Percentiles rank a stretch among this genome's conserved stretches.
Evolutionary conservation across 2,888 invertebrate genomes (phyloP).

Genomic region (Cordilura impudica): DNA sequence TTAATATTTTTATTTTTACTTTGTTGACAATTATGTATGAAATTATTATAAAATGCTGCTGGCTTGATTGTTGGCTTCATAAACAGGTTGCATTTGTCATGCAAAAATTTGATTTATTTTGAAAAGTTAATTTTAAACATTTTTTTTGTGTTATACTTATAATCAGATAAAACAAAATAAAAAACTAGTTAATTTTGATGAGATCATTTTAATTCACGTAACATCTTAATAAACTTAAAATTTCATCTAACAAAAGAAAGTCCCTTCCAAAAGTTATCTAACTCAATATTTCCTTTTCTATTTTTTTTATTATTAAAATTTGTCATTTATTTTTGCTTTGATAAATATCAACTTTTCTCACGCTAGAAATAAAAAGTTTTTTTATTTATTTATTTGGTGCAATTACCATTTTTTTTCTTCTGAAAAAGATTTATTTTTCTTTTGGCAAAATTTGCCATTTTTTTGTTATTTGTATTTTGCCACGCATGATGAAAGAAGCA

Average conservation of each 20-base stretch:
- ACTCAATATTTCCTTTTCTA: not conserved
- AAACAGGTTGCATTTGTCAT: constrained; percentile 25
- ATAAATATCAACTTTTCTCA: not conserved
- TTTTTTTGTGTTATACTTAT: not conserved
- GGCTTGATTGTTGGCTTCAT: constrained; percentile 26
- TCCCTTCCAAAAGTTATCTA: not conserved
- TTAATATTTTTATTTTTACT: not conserved
- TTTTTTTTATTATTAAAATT: not conserved
- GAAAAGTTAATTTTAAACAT: not conserved
- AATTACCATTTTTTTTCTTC: not conserved
- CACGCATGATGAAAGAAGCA: constrained; percentile 29
- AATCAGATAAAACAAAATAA: not conserved
- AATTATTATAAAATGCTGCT: constrained; percentile 17
- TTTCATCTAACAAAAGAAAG: no score
- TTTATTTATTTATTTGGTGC: not conserved
- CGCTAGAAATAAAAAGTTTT: not conserved
- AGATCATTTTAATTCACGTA: not conserved
- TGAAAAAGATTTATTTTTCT: not conserved
- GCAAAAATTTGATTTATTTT: no score
- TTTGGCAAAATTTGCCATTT: not conserved
- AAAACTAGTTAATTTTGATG: not conserved
- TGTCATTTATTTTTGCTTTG: not conserved
- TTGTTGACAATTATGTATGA: not conserved
- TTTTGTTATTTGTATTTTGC: not conserved
- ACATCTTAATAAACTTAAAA: no score